Base-by-base conservation (phyloP, 1,140 invertebrate genomes). In the Drosophila serrata region DNA sequence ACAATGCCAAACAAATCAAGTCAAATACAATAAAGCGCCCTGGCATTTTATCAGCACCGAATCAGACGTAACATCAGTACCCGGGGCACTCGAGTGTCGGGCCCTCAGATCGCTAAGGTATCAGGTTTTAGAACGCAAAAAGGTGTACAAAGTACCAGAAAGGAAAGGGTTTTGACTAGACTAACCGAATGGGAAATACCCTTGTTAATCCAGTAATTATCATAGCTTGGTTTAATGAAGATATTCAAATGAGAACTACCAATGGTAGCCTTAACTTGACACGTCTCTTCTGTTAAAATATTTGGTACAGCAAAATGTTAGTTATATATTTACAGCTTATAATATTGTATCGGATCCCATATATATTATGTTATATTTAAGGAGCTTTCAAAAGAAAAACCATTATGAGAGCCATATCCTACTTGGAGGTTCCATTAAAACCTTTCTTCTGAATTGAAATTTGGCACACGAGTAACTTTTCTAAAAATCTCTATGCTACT, bases 31-130 rank as follows among this genome's bases (percentile, higher is more conserved):
- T 61, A 57, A 82, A 55, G 70, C 39, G 61, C 37, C 31, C 11
- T 67, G 65, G 59, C 49, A 75, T 78, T 76, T 84, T 84, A 84
- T 84, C 81, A 82, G 64, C 55, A 56, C 46, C 64, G 45, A 82
- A 79, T 78, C 79, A 62, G 39, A 69, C 65, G 46, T 69, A 69
- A 69, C 37, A 69, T 69, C 65, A 69, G 65, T 35, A 31, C 17
- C 24, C 17, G 22, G 22, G n/a, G 46, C 39, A 61, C 75, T 77
- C 74, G 49, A 77, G 75, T 77, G 75, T 53, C 75, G 56, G 74
- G 73, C 73, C 73, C 70, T 75, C 59, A 64, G 70, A 76, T 67
- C 73, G 61, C 39, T 40, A 24, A 9, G 27, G 27, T 24, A 63
- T 73, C 17, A 49, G 57, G n/a, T n/a, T 62, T 74, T 74, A 74